Base-by-base conservation (phyloP, 2,888 invertebrate species). In the Metellina segmentata region DNA sequence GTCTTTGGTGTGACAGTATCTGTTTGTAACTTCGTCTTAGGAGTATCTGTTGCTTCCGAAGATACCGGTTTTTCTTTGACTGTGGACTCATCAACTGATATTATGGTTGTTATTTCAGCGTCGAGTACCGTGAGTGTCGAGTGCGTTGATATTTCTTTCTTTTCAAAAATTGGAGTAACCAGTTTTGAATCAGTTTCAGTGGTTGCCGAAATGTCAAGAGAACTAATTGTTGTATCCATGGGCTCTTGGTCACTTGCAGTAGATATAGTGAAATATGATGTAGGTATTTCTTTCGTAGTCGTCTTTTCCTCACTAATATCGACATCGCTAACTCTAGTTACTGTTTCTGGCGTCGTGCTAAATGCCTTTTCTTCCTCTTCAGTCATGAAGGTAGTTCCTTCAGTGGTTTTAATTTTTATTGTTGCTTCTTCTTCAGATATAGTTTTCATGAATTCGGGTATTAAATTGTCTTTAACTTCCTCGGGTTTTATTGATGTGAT, bases 31-130 rank as follows among this genome's bases (percentile, higher is more conserved):
- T 34, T 34, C 34, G 34, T 34, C 4, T 2, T 34, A 34, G 34
- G 34, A 34, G 4, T 4, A 34, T 34, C 34, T 34, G 34, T 34
- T 34, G 34, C 34, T 34, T 34, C 34, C 34, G 34, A 34, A 34
- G 34, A 34, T 34, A 34, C 34, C 34, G 34, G 34, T 34, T 34
- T 34, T 34, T 34, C 34, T 34, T 34, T 34, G 34, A 34, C 34
- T 34, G 34, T 34, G 4, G 34, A 34, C 34, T 16, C 51, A 8
- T 70, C 16, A 11, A 82, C 20, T 19, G 52, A 61, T 72, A 19
- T 83, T n/a, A 70, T 8, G 9, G 85, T 85, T 61, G 87, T 16
- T n/a, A n/a, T n/a, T 87, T 79, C 79, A 79, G 70, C 52, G 20
- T 72, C 87, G 72, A 53, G 52, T 19, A 11, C 69, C 16, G 48